phyloP scores from a whole-genome alignment of 1,140 invertebrate genomes.

The Patella vulgata region DNA sequence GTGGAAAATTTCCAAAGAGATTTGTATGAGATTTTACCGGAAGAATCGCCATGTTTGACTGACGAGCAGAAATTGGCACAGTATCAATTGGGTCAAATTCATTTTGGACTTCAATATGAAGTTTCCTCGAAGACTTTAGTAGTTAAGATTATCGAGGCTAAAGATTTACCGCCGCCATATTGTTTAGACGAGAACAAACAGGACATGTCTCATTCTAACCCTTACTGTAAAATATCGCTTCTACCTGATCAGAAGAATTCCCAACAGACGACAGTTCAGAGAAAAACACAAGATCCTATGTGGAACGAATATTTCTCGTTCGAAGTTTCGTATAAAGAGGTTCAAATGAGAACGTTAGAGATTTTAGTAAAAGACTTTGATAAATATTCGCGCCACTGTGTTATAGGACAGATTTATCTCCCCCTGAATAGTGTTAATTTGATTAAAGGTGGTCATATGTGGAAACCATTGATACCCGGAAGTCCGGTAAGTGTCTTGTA shows the following conservation, averaged over 20 bases:
- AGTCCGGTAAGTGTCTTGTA: constrained; percentile 54
- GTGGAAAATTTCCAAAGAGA: constrained; percentile 63
- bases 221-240: constrained; percentile 64
- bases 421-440: constrained; percentile 58
- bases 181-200: constrained; percentile 63
- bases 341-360: constrained; percentile 55
- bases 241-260: constrained; percentile 62
- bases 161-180: constrained; percentile 63
- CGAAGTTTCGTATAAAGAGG: constrained; percentile 59
- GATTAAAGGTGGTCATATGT: constrained; percentile 68
- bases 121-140: constrained; percentile 56
- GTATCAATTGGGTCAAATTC: constrained; percentile 64
- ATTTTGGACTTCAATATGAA: constrained; percentile 67
- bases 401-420: constrained; percentile 61
- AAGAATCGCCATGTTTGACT: constrained; percentile 52
- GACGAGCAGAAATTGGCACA: constrained; percentile 62
- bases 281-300: constrained; percentile 60
- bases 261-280: constrained; percentile 62
- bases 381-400: constrained; percentile 63
- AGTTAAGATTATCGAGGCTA: constrained; percentile 67
- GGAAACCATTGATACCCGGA: constrained; percentile 66
- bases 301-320: constrained; percentile 66
- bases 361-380: constrained; percentile 66
- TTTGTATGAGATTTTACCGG: constrained; percentile 56
- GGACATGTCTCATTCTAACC: constrained; percentile 67